Base-by-base conservation (phyloP, 2,113 vertebrate species). In the Ophiodon elongatus region DNA sequence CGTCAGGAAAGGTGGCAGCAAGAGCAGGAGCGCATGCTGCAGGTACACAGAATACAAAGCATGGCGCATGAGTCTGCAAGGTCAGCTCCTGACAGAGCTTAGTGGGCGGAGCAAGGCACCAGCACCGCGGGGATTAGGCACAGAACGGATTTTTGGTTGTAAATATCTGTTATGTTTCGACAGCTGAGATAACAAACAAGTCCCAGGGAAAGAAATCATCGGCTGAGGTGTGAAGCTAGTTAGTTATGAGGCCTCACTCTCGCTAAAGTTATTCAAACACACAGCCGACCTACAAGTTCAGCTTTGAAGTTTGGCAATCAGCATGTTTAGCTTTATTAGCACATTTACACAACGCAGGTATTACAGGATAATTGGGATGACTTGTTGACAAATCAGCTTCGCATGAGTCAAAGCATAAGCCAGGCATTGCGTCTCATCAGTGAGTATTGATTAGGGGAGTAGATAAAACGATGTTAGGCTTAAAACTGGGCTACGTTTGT, bases 1-100 rank as follows among this genome's bases (percentile, higher is more conserved):
- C 96, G 98, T 50, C 98, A 99, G 93, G 96, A 98, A 87, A 97
- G 96, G 83, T 99, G 98, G 98, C 98, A 99, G 88, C 96, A 96
- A 86, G 98, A 99, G 88, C 98, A 99, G 92, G 98, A 99, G 59
- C 97, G 97, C 82, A 90, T 97, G 88, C 97, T 99, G 91, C 98
- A 99, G 97, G 98, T 99, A 96, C 90, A 92, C 50, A 64, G 86
- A 8, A 41, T 8, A 72, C 56, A 1, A 37, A 86, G 90, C 88
- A 89, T 86, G 88, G 74, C 64, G 85, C 90, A 91, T 85, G 91
- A 87, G 52, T 73, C 75, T 60, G 79, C 81, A 67, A 63, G 52
- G 71, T 57, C 43, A 21, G 4, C 25, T 79, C 56, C 41, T 19
- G 15, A 10, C n/a, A 47, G 31, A 85, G 50, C 10, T 27, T 27